These are phyloP conservation scores for Gopherus flavomarginatus DNA, from an alignment of 2,113 vertebrate genomes.

Conservation along the genomic window DNA sequence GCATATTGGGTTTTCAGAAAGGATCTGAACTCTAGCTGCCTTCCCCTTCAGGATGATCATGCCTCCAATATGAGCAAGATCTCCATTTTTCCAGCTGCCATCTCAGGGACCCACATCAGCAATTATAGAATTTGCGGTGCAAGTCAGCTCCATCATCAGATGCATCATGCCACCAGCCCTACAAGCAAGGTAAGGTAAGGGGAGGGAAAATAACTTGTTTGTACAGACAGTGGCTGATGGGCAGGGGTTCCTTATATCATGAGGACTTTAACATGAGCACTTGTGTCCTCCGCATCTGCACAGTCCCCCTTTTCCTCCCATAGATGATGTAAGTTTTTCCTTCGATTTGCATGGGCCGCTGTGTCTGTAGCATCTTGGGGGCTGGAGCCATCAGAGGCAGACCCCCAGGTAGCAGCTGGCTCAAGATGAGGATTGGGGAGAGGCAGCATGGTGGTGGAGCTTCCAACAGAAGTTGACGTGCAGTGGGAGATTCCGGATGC, in stretches of 20 bases:
- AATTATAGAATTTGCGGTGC: background rate
- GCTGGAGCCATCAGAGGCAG: no score
- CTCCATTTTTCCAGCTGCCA: background rate
- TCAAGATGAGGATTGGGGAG: background rate
- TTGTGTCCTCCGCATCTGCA: background rate
- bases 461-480: background rate
- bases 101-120: background rate
- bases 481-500: background rate
- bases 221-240: fast-evolving
- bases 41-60: background rate
- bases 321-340: background rate
- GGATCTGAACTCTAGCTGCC: background rate
- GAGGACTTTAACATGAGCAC: background rate
- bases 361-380: background rate
- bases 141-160: background rate
- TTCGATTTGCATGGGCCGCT: background rate
- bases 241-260: background rate
- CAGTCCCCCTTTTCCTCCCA: background rate
- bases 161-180: background rate
- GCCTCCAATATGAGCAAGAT: background rate
- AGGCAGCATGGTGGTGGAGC: background rate
- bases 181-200: background rate
- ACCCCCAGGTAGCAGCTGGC: background rate
- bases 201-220: background rate
- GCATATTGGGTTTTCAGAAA: background rate